These are phyloP conservation scores for Sebastes schlegelii DNA, from an alignment of 2,113 vertebrate genomes.

Conservation along the genomic window DNA sequence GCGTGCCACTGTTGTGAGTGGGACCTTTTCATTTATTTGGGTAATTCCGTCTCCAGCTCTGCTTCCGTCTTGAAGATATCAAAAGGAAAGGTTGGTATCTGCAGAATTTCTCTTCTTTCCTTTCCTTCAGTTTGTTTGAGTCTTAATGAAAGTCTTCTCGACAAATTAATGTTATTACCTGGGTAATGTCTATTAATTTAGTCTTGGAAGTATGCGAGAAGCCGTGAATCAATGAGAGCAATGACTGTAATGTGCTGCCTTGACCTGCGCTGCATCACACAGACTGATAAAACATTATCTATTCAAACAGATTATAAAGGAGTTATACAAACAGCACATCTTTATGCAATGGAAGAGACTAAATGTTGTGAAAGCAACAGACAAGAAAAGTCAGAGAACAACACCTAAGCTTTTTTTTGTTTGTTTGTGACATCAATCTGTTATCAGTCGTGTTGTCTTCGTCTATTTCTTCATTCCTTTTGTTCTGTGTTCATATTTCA, in stretches of 20 bases:
- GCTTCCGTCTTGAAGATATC: not conserved
- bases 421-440: not conserved
- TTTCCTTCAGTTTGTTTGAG: not conserved
- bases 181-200: not conserved
- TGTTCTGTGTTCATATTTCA: slow-evolving; percentile 19
- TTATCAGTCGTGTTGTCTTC: not conserved
- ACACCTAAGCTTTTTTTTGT: not conserved
- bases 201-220: not conserved
- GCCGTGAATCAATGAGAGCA: too few relatives aligned
- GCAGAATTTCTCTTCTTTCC: not conserved
- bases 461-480: not conserved
- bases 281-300: not conserved
- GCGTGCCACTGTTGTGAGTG: not conserved
- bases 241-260: not conserved
- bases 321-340: not conserved
- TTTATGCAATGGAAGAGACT: not conserved
- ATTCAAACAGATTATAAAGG: not conserved
- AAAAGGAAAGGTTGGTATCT: not conserved
- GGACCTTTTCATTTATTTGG: not conserved
- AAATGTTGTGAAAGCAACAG: not conserved
- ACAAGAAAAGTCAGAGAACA: not conserved
- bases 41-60: not conserved
- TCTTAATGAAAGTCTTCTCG: not conserved
- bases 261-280: not conserved
- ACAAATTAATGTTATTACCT: slow-evolving; percentile 8